Evolutionary conservation across 2,888 invertebrate genomes (phyloP).

Genomic region (Eupelmus urozonus): DNA sequence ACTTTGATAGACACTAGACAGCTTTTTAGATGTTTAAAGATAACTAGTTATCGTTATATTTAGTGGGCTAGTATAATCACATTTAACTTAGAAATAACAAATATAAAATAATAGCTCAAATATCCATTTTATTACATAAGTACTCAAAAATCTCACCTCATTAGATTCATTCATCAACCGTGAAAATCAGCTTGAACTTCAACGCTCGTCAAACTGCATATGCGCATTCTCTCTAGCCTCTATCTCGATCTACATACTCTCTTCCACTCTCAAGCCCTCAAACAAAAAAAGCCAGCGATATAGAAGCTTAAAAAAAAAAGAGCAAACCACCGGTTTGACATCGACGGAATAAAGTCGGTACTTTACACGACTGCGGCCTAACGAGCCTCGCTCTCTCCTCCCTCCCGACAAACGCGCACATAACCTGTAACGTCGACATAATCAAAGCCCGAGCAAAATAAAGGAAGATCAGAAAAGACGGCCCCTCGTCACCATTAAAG

Average conservation of each 20-base stretch:
- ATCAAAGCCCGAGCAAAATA: constrained; percentile 53
- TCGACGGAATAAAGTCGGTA: constrained; percentile 25
- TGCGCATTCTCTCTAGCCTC: neutral
- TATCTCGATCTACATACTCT: neutral
- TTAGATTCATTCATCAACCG: too few species aligned
- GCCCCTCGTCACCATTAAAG: constrained; percentile 55
- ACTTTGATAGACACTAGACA: too few species aligned
- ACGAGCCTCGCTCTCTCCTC: constrained; percentile 44
- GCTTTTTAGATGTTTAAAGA: too few species aligned
- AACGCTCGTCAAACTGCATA: neutral
- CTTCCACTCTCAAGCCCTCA: neutral
- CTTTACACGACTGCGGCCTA: constrained; percentile 31
- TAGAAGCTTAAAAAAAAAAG: neutral
- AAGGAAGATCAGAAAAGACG: constrained; percentile 54
- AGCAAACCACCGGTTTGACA: constrained; percentile 1
- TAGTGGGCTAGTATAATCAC: too few species aligned
- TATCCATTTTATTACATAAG: too few species aligned
- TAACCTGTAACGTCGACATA: constrained; percentile 55
- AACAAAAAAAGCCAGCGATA: constrained; percentile 3
- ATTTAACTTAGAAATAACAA: too few species aligned
- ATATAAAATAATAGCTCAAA: too few species aligned
- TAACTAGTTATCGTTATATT: too few species aligned
- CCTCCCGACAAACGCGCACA: constrained; percentile 29
- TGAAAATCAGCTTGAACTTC: neutral
- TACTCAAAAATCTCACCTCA: too few species aligned